Conservation (phyloP, 2,797 vertebrate species). For the Neoniphon sammara region DNA sequence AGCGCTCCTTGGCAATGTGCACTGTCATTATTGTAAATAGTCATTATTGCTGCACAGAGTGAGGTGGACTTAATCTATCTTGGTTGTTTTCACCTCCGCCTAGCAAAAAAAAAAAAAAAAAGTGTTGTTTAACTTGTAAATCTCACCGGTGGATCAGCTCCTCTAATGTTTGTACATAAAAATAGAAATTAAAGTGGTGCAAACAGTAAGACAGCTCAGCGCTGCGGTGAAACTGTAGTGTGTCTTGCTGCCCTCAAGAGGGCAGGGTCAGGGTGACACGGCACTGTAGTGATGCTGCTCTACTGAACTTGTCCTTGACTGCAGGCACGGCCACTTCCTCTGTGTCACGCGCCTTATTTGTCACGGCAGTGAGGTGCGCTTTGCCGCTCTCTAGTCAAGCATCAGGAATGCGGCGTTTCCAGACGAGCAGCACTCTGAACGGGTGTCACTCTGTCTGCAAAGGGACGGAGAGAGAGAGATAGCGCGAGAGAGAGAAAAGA, state of each 20-base stretch:
- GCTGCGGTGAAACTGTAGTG: not conserved
- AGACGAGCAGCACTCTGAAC: constrained; percentile 16
- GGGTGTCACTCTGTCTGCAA: constrained; percentile 16
- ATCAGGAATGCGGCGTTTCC: constrained; percentile 35
- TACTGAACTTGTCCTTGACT: not conserved
- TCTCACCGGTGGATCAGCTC: not conserved
- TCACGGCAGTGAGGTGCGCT: constrained; percentile 34
- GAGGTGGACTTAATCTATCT: constrained; percentile 12
- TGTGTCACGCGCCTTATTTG: constrained; percentile 9
- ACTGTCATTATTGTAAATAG: constrained; percentile 41
- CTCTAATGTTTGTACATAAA: not conserved
- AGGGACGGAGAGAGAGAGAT: constrained; percentile 1
- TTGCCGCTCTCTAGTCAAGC: constrained; percentile 40
- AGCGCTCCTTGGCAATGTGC: constrained; percentile 16
- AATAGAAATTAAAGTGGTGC: not conserved
- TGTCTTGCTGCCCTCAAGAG: constrained; percentile 32
- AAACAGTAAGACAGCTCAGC: not conserved
- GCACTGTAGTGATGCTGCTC: not conserved
- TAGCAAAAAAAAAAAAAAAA: not conserved
- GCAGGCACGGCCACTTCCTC: constrained; percentile 2
- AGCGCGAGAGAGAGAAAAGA: not conserved
- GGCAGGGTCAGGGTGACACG: constrained; percentile 11
- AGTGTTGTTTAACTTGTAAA: not conserved
- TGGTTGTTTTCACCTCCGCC: constrained; percentile 5
- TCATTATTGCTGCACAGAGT: constrained; percentile 1